Evolutionary conservation across 2,113 vertebrate genomes (phyloP), one percentile per base, ranked within the genome.

Genomic region (Notiomystis cincta): DNA sequence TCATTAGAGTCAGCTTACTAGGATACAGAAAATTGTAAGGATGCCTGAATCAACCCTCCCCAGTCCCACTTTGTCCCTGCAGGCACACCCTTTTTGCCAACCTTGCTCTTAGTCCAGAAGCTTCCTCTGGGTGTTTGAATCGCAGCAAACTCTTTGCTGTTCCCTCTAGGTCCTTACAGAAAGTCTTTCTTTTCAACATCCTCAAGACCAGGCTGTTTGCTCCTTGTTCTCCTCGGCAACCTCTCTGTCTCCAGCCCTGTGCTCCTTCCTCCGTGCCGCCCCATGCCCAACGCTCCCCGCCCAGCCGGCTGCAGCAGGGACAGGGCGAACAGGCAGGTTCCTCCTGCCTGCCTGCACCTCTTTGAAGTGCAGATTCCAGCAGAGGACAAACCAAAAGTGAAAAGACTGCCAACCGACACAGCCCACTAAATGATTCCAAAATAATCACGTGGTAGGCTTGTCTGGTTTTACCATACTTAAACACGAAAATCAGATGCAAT

Each of bases 71-170:
- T 14, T 7, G 7, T 42, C 71, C 66, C 48, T 72, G 71, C 25
- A 82, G 42, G 27, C 20, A 54, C 7, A 40, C 21, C 18, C 13
- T 58, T 82, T 77, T 62, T 50, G 80, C 82, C 54, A 66, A 82
- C 88, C 90, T 90, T 92, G 85, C 66, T 90, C n/a, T 87, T 40
- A 95, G 85, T 90, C 61, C 90, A 48, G 73, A 94, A 94, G 90
- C 31, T 76, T 94, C 78, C 57, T 69, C 66, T 45, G 23, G 16
- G 18, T 45, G 62, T 72, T 3, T 86, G 71, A 95, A 82, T 45
- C 1, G 37, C 66, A 94, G 69, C 15, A 61, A 93, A 57, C 28
- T 87, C 77, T 30, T 94, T 38, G 70, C 81, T 71, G 56, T 48
- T 84, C 48, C 50, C 33, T 86, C 75, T 16, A 61, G n/a, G 15